Evolutionary conservation across 2,888 invertebrate genomes (phyloP).

Genomic region (Phania funesta): DNA sequence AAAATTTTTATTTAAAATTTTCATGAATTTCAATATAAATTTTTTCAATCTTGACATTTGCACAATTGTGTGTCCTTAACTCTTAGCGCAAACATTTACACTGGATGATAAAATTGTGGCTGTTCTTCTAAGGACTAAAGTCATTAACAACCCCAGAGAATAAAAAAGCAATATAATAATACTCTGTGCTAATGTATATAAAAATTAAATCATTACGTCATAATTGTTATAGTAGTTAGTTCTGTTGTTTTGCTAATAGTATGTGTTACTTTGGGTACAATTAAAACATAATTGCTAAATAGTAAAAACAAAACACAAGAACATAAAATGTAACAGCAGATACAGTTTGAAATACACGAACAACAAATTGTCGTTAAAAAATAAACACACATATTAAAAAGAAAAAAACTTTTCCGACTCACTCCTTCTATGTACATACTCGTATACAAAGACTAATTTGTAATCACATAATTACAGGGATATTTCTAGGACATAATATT

Average conservation of each 20-base stretch:
- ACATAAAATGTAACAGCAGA: neutral
- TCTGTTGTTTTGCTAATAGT: constrained; percentile 4
- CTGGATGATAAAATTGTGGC: too few species aligned
- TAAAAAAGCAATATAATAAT: neutral
- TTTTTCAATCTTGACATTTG: too few species aligned
- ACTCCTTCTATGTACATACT: too few species aligned
- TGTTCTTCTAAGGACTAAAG: neutral
- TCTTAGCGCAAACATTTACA: too few species aligned
- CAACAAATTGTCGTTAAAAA: constrained; percentile 36
- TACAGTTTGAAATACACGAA: constrained; percentile 5
- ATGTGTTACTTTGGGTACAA: neutral
- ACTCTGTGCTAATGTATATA: neutral
- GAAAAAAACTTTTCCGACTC: too few species aligned
- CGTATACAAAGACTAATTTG: too few species aligned
- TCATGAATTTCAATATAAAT: too few species aligned
- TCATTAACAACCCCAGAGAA: neutral
- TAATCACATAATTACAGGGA: too few species aligned
- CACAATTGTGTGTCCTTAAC: too few species aligned
- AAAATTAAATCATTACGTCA: neutral
- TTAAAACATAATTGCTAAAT: constrained; percentile 46
- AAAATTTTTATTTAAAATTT: too few species aligned
- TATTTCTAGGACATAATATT: too few species aligned
- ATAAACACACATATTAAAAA: neutral
- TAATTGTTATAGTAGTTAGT: neutral
- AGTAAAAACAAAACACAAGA: neutral